Conservation (phyloP, 2,113 vertebrate species). For the Dicrurus megarhynchus region DNA sequence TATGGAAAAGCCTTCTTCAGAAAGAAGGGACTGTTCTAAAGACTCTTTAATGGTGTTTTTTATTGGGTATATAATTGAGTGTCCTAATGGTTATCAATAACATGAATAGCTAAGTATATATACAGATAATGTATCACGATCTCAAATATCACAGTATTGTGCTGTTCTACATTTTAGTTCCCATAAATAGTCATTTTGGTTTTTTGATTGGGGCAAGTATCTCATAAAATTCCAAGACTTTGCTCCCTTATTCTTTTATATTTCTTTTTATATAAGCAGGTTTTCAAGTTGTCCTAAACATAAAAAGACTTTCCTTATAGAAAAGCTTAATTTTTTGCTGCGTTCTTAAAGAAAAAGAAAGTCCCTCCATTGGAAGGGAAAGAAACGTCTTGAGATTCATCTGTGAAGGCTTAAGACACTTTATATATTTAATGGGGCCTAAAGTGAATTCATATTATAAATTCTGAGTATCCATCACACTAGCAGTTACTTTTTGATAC, state of each 20-base stretch:
- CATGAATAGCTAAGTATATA: constrained; percentile 69
- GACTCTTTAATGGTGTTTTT: constrained; percentile 76
- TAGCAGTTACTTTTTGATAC: not conserved
- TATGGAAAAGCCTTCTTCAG: constrained; percentile 77
- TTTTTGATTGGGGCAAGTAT: constrained; percentile 64
- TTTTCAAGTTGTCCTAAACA: constrained; percentile 70
- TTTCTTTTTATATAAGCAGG: constrained; percentile 76
- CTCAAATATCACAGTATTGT: constrained; percentile 64
- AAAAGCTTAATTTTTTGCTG: constrained; percentile 72
- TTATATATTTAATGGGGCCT: constrained; percentile 61
- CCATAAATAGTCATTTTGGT: constrained; percentile 53
- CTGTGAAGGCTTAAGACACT: constrained; percentile 52
- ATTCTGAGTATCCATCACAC: not conserved
- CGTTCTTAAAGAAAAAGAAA: constrained; percentile 71
- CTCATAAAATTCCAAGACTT: constrained; percentile 66
- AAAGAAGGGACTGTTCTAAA: constrained; percentile 76
- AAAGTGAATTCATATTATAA: constrained; percentile 32
- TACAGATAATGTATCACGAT: constrained; percentile 72
- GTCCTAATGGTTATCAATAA: constrained; percentile 82
- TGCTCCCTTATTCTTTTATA: constrained; percentile 72
- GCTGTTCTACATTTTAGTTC: constrained; percentile 74
- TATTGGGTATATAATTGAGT: constrained; percentile 79
- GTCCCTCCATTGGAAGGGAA: constrained; percentile 64
- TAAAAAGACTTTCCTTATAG: constrained; percentile 68
- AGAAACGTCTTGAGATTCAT: constrained; percentile 61